phyloP scores from a whole-genome alignment of 1,140 invertebrate genomes.

The Leptinotarsa defecta region DNA sequence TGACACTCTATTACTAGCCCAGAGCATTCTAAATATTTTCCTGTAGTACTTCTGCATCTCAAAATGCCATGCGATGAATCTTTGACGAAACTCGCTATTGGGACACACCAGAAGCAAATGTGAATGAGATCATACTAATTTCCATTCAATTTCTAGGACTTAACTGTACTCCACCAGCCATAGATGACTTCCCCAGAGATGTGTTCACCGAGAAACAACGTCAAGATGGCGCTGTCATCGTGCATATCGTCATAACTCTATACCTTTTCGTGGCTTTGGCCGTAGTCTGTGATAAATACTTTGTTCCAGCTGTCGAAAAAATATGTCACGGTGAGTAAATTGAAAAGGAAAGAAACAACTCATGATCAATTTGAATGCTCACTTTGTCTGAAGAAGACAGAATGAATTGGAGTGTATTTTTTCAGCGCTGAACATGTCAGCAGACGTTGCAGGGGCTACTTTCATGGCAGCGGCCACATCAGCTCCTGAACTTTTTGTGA shows the following conservation, averaged over 20 bases:
- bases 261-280: conserved; percentile 86
- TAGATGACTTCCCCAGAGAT: conserved; percentile 84
- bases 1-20: too few relatives aligned
- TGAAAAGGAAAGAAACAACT: neutral
- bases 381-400: neutral
- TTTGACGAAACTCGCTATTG: too few relatives aligned
- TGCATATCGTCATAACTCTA: conserved; percentile 82
- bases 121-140: neutral
- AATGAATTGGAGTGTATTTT: conserved; percentile 29
- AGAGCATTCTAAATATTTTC: too few relatives aligned
- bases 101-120: too few relatives aligned
- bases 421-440: conserved; percentile 79
- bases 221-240: conserved; percentile 78
- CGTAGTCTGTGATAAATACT: conserved; percentile 88
- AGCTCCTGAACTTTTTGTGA: conserved; percentile 91
- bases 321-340: conserved; percentile 78
- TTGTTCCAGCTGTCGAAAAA: conserved; percentile 86
- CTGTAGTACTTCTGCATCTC: too few relatives aligned
- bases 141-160: conserved; percentile 57
- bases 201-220: conserved; percentile 79
- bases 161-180: conserved; percentile 85
- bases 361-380: too few relatives aligned
- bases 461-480: conserved; percentile 96
- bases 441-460: conserved; percentile 85
- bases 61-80: too few relatives aligned